phyloP scores from a whole-genome alignment of 2,113 vertebrate species.

The Sinosuthora webbiana region DNA sequence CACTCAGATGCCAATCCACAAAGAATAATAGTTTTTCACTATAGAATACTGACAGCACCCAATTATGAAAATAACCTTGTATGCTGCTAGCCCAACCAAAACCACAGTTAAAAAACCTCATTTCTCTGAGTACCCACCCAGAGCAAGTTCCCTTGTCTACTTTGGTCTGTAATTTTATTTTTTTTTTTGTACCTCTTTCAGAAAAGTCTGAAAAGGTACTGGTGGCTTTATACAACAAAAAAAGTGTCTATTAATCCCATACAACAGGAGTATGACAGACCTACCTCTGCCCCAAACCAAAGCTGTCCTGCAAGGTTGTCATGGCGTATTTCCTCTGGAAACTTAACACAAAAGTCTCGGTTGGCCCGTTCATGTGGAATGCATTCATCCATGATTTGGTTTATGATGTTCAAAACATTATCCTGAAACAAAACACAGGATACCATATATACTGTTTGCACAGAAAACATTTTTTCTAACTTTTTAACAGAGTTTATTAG shows the following conservation, averaged over 20 bases:
- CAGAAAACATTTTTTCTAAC: not conserved
- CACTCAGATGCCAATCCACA: not conserved
- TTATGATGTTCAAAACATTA: constrained; percentile 93
- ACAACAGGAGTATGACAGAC: not conserved
- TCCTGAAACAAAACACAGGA: constrained; percentile 76
- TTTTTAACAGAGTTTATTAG: not conserved
- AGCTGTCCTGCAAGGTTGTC: constrained; percentile 97
- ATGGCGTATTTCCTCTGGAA: constrained; percentile 96
- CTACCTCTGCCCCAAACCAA: constrained; percentile 98
- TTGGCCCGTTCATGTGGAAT: constrained; percentile 93
- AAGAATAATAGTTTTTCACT: not conserved
- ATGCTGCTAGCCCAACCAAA: not conserved
- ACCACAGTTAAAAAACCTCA: not conserved
- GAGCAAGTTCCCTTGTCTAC: not conserved
- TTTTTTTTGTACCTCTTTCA: not conserved
- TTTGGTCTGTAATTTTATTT: not conserved
- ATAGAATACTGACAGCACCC: not conserved
- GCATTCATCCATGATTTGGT: constrained; percentile 97
- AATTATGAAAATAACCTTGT: not conserved
- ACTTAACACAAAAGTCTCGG: constrained; percentile 95
- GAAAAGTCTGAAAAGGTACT: not conserved
- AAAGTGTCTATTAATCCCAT: not conserved
- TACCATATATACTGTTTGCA: not conserved
- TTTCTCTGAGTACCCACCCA: not conserved
- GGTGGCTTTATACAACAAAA: not conserved